Conservation (phyloP, 2,888 invertebrate genomes). For the Dryobota labecula region DNA sequence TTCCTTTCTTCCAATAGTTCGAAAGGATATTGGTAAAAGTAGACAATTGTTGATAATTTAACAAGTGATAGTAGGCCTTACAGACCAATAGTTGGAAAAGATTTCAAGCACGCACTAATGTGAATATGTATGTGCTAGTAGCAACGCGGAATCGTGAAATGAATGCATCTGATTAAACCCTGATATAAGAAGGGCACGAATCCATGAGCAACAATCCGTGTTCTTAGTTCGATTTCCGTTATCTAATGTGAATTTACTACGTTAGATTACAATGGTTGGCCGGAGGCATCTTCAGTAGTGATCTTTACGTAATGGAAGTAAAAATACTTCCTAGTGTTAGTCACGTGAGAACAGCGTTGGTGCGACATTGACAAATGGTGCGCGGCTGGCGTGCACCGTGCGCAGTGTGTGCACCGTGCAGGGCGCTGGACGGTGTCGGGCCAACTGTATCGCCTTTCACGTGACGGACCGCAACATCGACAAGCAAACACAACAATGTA, state of each 20-base stretch:
- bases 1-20: slow-evolving; percentile 72
- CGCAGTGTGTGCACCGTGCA: slow-evolving; percentile 61
- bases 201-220: slow-evolving; percentile 81
- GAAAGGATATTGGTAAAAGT: slow-evolving; percentile 72
- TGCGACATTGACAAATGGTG: slow-evolving; percentile 83
- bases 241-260: slow-evolving; percentile 86
- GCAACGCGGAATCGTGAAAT: slow-evolving; percentile 71
- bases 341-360: slow-evolving; percentile 81
- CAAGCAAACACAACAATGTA: slow-evolving; percentile 72
- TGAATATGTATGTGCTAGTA: slow-evolving; percentile 58
- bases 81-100: slow-evolving; percentile 30
- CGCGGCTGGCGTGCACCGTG: slow-evolving; percentile 65
- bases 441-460: slow-evolving; percentile 43
- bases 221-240: slow-evolving; percentile 80
- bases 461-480: slow-evolving; percentile 44
- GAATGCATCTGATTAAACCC: slow-evolving; percentile 75
- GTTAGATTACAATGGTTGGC: slow-evolving; percentile 78
- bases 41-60: slow-evolving; percentile 50
- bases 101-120: slow-evolving; percentile 54
- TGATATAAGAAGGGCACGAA: slow-evolving; percentile 81
- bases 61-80: slow-evolving; percentile 24
- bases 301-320: slow-evolving; percentile 84
- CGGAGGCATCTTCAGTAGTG: slow-evolving; percentile 78
- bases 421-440: slow-evolving; percentile 43
- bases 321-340: slow-evolving; percentile 82